phyloP scores from a whole-genome alignment of 2,113 vertebrate genomes.

The Elgaria multicarinata region DNA sequence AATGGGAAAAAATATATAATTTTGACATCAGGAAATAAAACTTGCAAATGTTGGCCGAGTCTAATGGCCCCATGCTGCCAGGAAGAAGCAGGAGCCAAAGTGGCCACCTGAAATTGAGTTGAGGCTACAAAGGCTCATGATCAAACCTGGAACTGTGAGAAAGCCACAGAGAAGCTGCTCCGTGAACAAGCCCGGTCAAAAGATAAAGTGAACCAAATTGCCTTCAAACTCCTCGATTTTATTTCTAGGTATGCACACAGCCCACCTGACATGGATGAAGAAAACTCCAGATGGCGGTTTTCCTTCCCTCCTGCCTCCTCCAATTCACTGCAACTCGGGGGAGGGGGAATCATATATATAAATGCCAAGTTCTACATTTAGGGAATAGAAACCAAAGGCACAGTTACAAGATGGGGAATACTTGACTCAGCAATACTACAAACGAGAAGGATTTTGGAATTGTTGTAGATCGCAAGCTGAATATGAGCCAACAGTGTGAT shows the following conservation, averaged over 20 bases:
- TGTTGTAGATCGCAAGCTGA: no score
- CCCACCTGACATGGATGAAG: no score
- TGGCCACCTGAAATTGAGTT: neutral
- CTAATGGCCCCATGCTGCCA: neutral
- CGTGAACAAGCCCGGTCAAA: neutral
- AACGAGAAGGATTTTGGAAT: no score
- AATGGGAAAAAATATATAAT: slow-evolving; percentile 9
- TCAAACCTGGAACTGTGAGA: neutral
- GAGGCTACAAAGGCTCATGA: neutral
- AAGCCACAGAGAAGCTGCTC: neutral
- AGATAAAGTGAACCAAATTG: rapidly evolving
- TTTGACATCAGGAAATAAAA: neutral
- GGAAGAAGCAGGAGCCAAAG: neutral
- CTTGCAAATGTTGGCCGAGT: slow-evolving; percentile 1
- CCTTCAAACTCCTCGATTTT: neutral
- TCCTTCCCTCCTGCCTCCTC: neutral
- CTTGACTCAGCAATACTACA: no score
- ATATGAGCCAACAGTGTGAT: no score
- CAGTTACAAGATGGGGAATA: no score
- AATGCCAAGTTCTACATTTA: no score
- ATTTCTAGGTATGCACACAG: no score
- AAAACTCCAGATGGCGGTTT: neutral
- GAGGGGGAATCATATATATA: no score
- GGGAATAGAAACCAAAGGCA: no score
- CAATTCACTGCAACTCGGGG: neutral